Conservation (phyloP, 2,797 vertebrate species). For the Sarcoramphus papa region DNA sequence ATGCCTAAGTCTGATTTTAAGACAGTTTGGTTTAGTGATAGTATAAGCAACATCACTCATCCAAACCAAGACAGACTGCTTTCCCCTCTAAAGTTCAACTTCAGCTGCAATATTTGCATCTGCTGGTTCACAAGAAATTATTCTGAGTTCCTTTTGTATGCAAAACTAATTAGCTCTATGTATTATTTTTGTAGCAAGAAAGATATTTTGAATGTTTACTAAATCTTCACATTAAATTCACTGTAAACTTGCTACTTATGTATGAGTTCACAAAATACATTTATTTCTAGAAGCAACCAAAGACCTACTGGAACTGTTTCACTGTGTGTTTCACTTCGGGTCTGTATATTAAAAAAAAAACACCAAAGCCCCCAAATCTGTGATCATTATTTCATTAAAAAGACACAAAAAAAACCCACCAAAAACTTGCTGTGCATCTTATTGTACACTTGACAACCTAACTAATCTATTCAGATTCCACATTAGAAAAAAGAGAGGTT, state of each 20-base stretch:
- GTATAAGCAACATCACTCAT: neutral
- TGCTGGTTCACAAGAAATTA: neutral
- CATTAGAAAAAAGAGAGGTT: neutral
- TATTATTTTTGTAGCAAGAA: neutral
- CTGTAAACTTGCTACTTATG: neutral
- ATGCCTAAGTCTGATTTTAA: neutral
- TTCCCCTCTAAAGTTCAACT: neutral
- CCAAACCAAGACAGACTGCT: neutral
- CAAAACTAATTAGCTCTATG: neutral
- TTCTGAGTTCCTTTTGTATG: neutral
- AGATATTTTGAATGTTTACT: neutral
- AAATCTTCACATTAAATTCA: neutral
- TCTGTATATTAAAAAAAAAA: neutral
- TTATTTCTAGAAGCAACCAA: neutral
- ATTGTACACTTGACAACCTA: neutral
- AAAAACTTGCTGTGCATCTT: neutral
- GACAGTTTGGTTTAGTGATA: neutral
- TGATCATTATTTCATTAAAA: neutral
- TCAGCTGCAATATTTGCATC: neutral
- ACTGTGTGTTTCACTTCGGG: neutral
- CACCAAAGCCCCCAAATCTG: neutral
- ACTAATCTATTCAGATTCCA: neutral
- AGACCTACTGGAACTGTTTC: neutral
- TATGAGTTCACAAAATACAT: neutral
- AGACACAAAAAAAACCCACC: accelerated